Percentiles rank a stretch among this genome's conserved stretches.
Evolutionary conservation across 2,888 invertebrate genomes (phyloP).

Genomic region (Dasysyrphus albostriatus): DNA sequence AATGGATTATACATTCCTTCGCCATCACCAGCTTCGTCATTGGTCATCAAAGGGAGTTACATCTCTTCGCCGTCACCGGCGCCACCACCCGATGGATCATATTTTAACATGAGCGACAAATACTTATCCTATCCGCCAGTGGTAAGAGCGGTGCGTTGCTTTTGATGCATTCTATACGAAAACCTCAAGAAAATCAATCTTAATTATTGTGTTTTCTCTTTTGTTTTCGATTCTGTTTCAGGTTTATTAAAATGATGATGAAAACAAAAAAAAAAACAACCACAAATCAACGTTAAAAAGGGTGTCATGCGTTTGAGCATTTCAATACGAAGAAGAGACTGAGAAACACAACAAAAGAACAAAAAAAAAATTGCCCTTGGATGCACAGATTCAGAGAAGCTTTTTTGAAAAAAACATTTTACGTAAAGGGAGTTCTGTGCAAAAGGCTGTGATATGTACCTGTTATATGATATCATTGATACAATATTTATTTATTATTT

Average conservation of each 20-base stretch:
- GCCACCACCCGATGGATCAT: conserved; percentile 82
- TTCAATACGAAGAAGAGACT: conserved; percentile 51
- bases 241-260: conserved; percentile 58
- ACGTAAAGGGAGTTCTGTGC: conserved; percentile 77
- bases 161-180: neutral
- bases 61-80: conserved; percentile 83
- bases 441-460: conserved; percentile 83
- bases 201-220: neutral
- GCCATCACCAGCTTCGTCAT: conserved; percentile 82
- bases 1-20: conserved; percentile 82
- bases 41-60: conserved; percentile 82
- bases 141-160: conserved; percentile 77
- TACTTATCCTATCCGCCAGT: conserved; percentile 83
- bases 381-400: conserved; percentile 41
- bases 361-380: conserved; percentile 29
- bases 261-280: neutral
- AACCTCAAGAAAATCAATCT: neutral
- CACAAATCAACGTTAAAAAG: conserved; percentile 10
- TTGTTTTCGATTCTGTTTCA: conserved; percentile 8
- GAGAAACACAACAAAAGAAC: conserved; percentile 35
- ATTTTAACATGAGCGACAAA: conserved; percentile 83
- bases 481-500: conserved; percentile 67
- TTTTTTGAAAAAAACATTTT: neutral
- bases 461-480: conserved; percentile 77
- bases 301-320: conserved; percentile 41